Conservation (phyloP, 1,140 invertebrate species). For the Trinorchestia longiramus region DNA sequence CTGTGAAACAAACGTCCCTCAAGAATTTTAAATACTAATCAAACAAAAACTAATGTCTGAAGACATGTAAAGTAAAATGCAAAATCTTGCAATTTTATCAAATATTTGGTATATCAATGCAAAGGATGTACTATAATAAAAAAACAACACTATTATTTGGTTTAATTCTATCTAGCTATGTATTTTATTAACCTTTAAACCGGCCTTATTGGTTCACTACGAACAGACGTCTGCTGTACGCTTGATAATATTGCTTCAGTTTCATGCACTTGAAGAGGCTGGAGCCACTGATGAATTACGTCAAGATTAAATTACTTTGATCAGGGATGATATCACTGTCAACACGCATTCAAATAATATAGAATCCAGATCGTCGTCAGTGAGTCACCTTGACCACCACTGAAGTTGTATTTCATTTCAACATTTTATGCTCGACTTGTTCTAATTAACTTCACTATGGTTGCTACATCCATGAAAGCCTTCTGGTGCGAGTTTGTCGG, state of each 20-base stretch:
- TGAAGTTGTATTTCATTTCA: neutral
- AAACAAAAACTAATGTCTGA: too few species aligned
- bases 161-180: too few species aligned
- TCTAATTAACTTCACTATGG: neutral
- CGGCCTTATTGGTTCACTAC: neutral
- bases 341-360: neutral
- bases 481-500: neutral
- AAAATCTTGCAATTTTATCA: too few species aligned
- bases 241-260: neutral
- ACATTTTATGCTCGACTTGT: neutral
- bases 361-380: neutral
- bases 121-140: too few species aligned
- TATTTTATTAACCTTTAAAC: neutral
- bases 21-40: too few species aligned
- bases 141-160: too few species aligned
- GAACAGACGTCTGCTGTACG: neutral
- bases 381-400: neutral
- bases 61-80: too few species aligned
- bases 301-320: neutral
- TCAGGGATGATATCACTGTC: neutral
- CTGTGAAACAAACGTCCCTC: too few species aligned
- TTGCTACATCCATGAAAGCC: neutral
- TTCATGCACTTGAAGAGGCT: neutral
- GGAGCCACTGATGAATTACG: neutral
- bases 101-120: too few species aligned